A percentile compares a stretch with the other conserved stretches of the same genome.
Conservation (phyloP, 1,140 invertebrate species). For the Sesamia nonagrioides region DNA sequence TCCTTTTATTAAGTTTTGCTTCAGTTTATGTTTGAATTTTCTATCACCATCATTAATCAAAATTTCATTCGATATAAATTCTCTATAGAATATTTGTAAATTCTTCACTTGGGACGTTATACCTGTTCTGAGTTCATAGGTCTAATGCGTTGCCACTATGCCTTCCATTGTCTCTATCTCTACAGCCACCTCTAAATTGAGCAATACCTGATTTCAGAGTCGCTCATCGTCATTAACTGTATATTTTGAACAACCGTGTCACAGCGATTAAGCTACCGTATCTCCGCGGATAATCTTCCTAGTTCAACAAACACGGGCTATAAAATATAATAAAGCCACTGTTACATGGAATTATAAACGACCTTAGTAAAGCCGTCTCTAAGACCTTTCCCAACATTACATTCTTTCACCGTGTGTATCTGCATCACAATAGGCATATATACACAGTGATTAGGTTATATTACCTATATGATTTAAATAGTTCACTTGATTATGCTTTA, state of each 20-base stretch:
- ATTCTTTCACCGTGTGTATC: slow-evolving; percentile 34
- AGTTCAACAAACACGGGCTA: slow-evolving; percentile 17
- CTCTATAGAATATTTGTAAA: no score
- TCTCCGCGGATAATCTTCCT: slow-evolving; percentile 31
- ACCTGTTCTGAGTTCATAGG: no score
- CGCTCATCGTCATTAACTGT: neutral
- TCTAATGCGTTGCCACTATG: neutral
- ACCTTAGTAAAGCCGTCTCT: slow-evolving; percentile 28
- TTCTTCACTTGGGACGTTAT: no score
- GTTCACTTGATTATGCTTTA: neutral
- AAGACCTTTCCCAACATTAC: slow-evolving; percentile 54
- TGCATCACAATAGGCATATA: slow-evolving; percentile 49
- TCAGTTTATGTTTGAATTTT: no score
- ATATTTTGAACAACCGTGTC: neutral
- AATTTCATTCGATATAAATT: no score
- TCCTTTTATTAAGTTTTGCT: neutral
- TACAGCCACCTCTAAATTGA: neutral
- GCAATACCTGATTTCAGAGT: neutral
- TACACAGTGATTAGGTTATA: slow-evolving; percentile 48
- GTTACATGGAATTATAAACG: slow-evolving; percentile 31
- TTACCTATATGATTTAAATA: no score
- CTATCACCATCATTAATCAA: no score
- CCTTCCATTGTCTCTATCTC: neutral
- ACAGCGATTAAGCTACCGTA: neutral
- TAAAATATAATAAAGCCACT: slow-evolving; percentile 27